Evolutionary conservation across 1,140 invertebrate genomes (phyloP).

Genomic region (Parapsyche elsis): DNA sequence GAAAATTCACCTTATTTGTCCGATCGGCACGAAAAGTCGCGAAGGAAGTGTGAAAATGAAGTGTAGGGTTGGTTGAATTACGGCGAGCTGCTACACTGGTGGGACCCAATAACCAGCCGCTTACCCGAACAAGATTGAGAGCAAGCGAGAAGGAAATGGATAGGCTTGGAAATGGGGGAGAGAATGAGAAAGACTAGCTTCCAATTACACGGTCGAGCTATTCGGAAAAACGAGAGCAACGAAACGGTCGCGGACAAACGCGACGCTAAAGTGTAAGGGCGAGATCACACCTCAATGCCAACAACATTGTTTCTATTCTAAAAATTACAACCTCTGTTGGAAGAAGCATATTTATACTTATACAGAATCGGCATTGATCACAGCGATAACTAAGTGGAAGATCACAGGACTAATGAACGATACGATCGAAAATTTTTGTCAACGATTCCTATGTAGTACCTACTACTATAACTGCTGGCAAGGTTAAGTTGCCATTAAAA

Average conservation of each 20-base stretch:
- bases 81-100: slow-evolving; percentile 22
- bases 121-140: slow-evolving; percentile 56
- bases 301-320: too few relatives aligned
- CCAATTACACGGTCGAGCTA: slow-evolving; percentile 69
- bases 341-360: too few relatives aligned
- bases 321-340: too few relatives aligned
- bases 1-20: too few relatives aligned
- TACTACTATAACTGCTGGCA: too few relatives aligned
- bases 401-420: too few relatives aligned
- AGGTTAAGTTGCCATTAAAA: too few relatives aligned
- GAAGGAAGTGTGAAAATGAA: slow-evolving; percentile 55
- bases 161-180: slow-evolving; percentile 43
- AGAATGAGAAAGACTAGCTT: slow-evolving; percentile 62
- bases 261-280: not conserved
- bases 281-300: too few relatives aligned
- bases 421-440: too few relatives aligned
- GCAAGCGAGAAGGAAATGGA: slow-evolving; percentile 44
- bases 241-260: slow-evolving; percentile 45
- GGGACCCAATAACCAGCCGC: slow-evolving; percentile 54
- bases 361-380: too few relatives aligned
- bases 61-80: slow-evolving; percentile 42
- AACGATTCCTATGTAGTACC: too few relatives aligned
- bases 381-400: too few relatives aligned
- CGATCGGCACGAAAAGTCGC: slow-evolving; percentile 47
- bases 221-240: slow-evolving; percentile 37